Conservation (phyloP, 2,888 invertebrate genomes). For the Automeris io region DNA sequence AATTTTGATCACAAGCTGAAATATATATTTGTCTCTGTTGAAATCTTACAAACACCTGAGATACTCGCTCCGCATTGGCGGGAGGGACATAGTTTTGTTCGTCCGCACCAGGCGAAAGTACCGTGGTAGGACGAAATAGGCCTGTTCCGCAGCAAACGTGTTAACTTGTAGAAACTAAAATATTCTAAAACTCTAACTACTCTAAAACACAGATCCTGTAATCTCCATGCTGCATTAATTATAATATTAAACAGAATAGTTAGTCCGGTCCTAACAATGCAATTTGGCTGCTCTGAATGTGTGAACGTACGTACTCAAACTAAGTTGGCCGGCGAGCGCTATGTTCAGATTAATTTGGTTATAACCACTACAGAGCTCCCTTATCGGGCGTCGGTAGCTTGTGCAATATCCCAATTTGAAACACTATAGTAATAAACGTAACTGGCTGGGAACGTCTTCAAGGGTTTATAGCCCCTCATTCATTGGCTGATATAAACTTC, state of each 20-base stretch:
- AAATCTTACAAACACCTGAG: too few relatives aligned
- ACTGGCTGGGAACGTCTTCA: not conserved
- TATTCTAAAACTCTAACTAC: too few relatives aligned
- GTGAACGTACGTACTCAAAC: not conserved
- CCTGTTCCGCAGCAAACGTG: too few relatives aligned
- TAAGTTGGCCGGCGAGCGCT: constrained; percentile 4
- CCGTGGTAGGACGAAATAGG: too few relatives aligned
- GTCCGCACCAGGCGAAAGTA: too few relatives aligned
- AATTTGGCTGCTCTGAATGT: constrained; percentile 6
- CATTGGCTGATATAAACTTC: not conserved
- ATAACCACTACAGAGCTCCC: constrained; percentile 8
- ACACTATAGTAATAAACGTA: constrained; percentile 2
- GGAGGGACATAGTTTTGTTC: too few relatives aligned
- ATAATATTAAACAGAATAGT: not conserved
- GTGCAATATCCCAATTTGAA: constrained; percentile 4
- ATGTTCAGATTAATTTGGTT: constrained; percentile 8
- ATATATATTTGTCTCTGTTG: too few relatives aligned
- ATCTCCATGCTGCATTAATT: not conserved
- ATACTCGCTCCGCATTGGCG: too few relatives aligned
- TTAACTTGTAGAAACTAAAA: too few relatives aligned
- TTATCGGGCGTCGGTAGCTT: constrained; percentile 5
- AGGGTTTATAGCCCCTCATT: not conserved
- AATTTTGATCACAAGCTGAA: too few relatives aligned
- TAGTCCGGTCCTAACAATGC: constrained; percentile 6
- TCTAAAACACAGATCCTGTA: not conserved